Evolutionary conservation across 1,140 invertebrate genomes (phyloP), one percentile per base, ranked within the genome.

Genomic region (Caenorhabditis remanei): DNA sequence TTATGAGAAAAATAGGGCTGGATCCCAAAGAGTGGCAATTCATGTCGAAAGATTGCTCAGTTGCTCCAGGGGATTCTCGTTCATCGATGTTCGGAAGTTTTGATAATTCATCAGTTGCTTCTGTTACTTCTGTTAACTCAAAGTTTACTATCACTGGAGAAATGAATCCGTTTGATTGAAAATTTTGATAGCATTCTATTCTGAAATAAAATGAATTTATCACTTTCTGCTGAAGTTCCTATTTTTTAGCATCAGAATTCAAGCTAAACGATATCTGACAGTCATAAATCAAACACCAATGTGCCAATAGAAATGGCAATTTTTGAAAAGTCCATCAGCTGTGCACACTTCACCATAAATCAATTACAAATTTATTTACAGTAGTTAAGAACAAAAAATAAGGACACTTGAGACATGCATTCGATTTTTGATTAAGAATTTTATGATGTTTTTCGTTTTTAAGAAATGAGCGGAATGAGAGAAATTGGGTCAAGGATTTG

Each of bases 81-180:
- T 79, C 71, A 24, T 79, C 71, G 53, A 79, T 50, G 71, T 79
- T 79, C 40, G 67, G 67, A 46, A 53, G 46, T 24, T 79, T 79
- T 32, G 71, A 79, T 79, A 79, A 79, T 50, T 46, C 71, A 4
- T 50, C 46, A 19, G 71, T 48, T 79, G 46, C 46, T 4, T 79
- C 71, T 50, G 71, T 79, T 24, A 79, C 71, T 19, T 63, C 61
- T 32, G 14, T 63, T 7, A 32, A 21, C 19, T 79, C 43, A 24
- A 50, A 48, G 24, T 79, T 79, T 11, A 53, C 71, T 14, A 32
- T 79, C 4, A 79, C 71, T 43, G 8, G 4, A 53, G 71, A 50
- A n/a, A 79, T 16, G 16, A 46, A n/a, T n/a, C 40, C 65, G 9
- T 71, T 71, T 46, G 65, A 71, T 4, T 71, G 16, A 71, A 46